Base-by-base conservation (phyloP, 2,888 invertebrate species). In the Muschampia plurimacula region DNA sequence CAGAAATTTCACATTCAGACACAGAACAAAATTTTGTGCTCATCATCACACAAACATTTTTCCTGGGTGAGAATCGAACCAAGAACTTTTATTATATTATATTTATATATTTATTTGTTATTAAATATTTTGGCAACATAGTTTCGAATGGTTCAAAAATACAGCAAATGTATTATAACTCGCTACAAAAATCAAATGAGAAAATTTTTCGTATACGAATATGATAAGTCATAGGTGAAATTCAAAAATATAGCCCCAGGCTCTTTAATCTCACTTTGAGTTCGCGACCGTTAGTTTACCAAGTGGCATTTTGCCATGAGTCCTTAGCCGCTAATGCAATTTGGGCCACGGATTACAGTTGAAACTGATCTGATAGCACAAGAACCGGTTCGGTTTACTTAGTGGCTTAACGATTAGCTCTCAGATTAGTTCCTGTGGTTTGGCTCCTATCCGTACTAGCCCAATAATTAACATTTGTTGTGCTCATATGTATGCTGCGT, bases 351-450 rank as follows among this genome's bases (percentile, higher is more conserved):
- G 72, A 72, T 72, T 72, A 72, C 70, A 65, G 70, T 52, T 72
- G 62, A 62, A 67, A 72, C 72, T 67, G 72, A 67, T 72, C 67
- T 55, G 72, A 62, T 67, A 66, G 71, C 28, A 59, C 72, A 72
- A 72, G 72, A 72, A 72, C 52, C 67, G 60, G 49, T 55, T 28
- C 55, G 72, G 66, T 66, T 72, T 67, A 72, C 67, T 72, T 72
- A 72, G 72, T 44, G 72, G 72, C 66, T 72, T 71, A 72, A 55
- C 59, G 72, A 72, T 72, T 67, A 72, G 66, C 72, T 52, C 52
- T 12, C 60, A 67, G 72, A 72, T 72, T 72, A 72, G 72, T 72
- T 72, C 67, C 66, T 72, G 72, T 67, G 72, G 72, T 67, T 72
- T 72, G 72, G 72, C 72, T 67, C 59, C 66, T 71, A 60, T 32